Conservation (phyloP, 2,113 vertebrate genomes). For the Calyptommatus sinebrachiatus region DNA sequence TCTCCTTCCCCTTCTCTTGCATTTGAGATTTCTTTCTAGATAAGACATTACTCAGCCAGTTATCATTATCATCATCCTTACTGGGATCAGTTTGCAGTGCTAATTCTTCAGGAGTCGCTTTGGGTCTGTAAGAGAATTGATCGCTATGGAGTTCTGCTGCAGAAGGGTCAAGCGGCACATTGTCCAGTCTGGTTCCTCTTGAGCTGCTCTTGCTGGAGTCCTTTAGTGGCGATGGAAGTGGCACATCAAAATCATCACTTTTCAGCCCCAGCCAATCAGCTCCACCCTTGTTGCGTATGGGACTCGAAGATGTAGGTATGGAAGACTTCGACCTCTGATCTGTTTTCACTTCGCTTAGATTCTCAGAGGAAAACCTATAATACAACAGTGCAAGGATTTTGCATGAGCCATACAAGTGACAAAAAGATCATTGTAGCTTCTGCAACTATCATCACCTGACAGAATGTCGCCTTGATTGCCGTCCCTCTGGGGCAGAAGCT, state of each 20-base stretch:
- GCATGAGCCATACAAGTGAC: rapidly evolving
- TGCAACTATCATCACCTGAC: constrained; percentile 71
- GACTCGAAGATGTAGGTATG: constrained; percentile 36
- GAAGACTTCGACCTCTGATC: constrained; percentile 68
- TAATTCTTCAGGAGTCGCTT: constrained; percentile 3
- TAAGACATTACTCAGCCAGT: constrained; percentile 78
- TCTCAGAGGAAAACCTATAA: constrained; percentile 80
- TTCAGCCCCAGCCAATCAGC: constrained; percentile 85
- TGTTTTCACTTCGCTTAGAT: constrained; percentile 55
- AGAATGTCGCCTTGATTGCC: constrained; percentile 73
- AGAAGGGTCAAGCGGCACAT: background rate
- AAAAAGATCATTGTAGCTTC: rapidly evolving
- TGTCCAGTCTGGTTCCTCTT: rapidly evolving
- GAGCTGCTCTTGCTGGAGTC: background rate
- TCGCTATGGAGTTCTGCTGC: background rate
- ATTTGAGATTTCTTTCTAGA: constrained; percentile 73
- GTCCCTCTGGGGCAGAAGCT: constrained; percentile 68
- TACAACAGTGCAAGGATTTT: constrained; percentile 14
- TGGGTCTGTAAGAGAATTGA: constrained; percentile 13
- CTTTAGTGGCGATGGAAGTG: background rate
- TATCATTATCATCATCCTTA: constrained; percentile 58
- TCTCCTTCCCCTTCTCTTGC: constrained; percentile 49
- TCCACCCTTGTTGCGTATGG: constrained; percentile 52
- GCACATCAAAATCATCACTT: constrained; percentile 54
- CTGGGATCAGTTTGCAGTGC: constrained; percentile 5